Evolutionary conservation across 1,140 invertebrate species (phyloP).

Genomic region (Pseudomyrmex flavicornis): DNA sequence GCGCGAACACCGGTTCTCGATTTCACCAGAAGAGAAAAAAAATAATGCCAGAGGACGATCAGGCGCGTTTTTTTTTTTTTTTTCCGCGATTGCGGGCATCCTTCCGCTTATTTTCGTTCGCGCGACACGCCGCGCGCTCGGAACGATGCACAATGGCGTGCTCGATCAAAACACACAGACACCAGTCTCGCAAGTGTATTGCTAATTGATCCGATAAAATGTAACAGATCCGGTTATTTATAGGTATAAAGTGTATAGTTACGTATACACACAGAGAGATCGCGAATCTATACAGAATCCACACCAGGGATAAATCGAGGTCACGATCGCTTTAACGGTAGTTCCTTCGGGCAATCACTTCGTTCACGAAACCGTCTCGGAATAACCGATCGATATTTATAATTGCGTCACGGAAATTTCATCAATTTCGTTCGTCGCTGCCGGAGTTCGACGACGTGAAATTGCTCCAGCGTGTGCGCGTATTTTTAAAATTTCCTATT

Average conservation of each 20-base stretch:
- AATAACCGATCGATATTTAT: conserved; percentile 34
- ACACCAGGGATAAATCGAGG: conserved; percentile 62
- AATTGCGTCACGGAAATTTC: conserved; percentile 53
- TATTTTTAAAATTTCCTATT: background rate
- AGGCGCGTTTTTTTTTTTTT: background rate
- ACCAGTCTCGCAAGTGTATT: background rate
- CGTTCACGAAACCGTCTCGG: conserved; percentile 54
- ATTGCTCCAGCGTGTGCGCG: background rate
- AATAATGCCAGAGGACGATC: background rate
- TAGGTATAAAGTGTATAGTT: conserved; percentile 10
- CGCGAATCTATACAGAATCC: conserved; percentile 67
- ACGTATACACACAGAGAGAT: conserved; percentile 21
- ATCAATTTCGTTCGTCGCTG: conserved; percentile 26
- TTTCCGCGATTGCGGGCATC: no score
- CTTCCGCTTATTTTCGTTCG: no score
- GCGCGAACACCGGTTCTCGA: background rate
- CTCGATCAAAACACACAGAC: background rate
- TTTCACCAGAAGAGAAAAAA: conserved; percentile 14
- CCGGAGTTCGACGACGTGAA: background rate
- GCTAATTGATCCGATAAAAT: conserved; percentile 15
- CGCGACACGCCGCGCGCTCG: no score
- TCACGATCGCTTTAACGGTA: conserved; percentile 73
- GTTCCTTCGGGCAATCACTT: conserved; percentile 62
- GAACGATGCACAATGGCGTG: background rate
- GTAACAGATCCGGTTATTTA: conserved; percentile 43